A percentile compares a stretch with the other conserved stretches of the same genome.
Evolutionary conservation across 2,113 vertebrate species (phyloP).

Genomic region (Myiagra hebetior): DNA sequence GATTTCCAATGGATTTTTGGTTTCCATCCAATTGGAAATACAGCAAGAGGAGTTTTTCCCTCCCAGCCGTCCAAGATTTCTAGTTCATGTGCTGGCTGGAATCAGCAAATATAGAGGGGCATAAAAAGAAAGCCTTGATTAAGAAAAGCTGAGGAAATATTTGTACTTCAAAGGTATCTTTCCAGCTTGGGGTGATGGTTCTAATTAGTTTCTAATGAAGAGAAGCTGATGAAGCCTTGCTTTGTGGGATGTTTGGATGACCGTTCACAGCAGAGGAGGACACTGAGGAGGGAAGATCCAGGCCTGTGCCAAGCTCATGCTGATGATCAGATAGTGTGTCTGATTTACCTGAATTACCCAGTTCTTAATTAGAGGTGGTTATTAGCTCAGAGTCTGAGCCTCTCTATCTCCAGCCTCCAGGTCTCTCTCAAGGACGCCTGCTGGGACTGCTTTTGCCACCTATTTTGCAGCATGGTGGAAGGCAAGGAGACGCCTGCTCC

Average conservation of each 20-base stretch:
- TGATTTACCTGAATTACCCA: background rate
- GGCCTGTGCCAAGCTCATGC: background rate
- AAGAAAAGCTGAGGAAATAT: conserved; percentile 33
- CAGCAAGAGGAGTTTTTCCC: conserved; percentile 30
- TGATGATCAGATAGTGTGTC: background rate
- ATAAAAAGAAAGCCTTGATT: conserved; percentile 22
- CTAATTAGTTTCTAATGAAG: conserved; percentile 36
- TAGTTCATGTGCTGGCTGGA: background rate
- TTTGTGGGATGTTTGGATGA: background rate
- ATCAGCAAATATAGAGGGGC: background rate
- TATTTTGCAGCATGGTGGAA: background rate
- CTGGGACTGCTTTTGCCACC: background rate
- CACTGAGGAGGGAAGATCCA: background rate
- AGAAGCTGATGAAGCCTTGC: background rate
- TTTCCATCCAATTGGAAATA: conserved; percentile 22
- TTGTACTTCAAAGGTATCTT: conserved; percentile 42
- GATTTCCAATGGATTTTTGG: conserved; percentile 7
- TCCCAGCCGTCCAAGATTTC: conserved; percentile 33
- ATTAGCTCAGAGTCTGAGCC: background rate
- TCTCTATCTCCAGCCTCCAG: background rate
- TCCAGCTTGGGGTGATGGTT: background rate
- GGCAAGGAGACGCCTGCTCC: background rate
- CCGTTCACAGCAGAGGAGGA: background rate
- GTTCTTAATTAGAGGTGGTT: background rate
- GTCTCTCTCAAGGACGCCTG: background rate